Percentiles rank a stretch among this genome's conserved stretches.
These are phyloP conservation scores for Thaumetopoea pityocampa DNA, from an alignment of 1,140 invertebrate species.

Conservation along the genomic window DNA sequence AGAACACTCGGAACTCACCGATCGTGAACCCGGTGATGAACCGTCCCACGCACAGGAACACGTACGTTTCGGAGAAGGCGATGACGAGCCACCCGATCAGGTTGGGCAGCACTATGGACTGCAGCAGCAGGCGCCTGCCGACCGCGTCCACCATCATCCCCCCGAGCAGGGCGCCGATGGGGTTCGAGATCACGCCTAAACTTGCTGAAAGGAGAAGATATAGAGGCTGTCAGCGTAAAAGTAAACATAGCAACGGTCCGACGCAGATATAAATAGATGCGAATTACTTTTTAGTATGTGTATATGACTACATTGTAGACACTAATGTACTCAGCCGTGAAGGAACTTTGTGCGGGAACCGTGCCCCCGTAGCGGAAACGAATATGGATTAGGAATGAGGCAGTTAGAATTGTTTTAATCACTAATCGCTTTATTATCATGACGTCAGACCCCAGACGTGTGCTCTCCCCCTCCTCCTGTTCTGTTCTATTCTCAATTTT, in stretches of 20 bases:
- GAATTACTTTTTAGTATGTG: slow-evolving; percentile 4
- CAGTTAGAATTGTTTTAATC: too few relatives aligned
- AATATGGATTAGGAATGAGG: too few relatives aligned
- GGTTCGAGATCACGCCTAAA: slow-evolving; percentile 84
- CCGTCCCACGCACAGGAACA: slow-evolving; percentile 81
- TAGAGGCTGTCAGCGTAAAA: background rate
- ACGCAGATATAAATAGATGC: background rate
- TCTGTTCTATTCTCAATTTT: too few relatives aligned
- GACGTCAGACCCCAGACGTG: too few relatives aligned
- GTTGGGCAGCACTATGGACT: slow-evolving; percentile 84
- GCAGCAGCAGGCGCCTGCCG: slow-evolving; percentile 83
- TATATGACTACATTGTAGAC: background rate
- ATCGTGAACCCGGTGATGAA: slow-evolving; percentile 85
- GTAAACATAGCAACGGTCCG: background rate
- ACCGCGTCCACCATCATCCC: slow-evolving; percentile 81
- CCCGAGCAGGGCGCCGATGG: slow-evolving; percentile 81
- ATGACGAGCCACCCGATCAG: slow-evolving; percentile 86
- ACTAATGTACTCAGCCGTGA: too few relatives aligned
- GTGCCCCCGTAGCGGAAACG: too few relatives aligned
- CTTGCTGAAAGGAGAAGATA: slow-evolving; percentile 74
- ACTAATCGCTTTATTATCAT: too few relatives aligned
- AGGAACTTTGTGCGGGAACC: too few relatives aligned
- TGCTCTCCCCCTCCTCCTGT: too few relatives aligned
- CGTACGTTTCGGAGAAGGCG: slow-evolving; percentile 77
- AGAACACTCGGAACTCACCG: too few relatives aligned